Base-by-base conservation (phyloP, 30 jellyfish, hydroid and myxozoan genomes). In the Hydractinia symbiolongicarpus region DNA sequence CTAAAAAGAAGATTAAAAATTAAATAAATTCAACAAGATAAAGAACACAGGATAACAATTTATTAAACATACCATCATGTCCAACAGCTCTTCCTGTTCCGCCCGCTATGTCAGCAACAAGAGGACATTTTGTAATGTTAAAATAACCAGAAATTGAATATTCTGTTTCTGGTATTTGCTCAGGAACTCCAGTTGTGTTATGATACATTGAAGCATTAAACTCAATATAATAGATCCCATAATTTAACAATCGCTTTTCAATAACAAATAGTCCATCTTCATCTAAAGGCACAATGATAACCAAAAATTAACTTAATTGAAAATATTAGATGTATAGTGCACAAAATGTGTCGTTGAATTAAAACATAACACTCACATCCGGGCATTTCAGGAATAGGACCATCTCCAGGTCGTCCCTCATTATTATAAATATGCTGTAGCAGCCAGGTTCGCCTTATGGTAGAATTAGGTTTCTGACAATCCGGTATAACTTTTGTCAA, bases 11-110 rank as follows among this genome's bases (percentile, higher is more conserved):
- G 44, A 30, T 30, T 30, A 30, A 2, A 30, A 30, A 30, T 0
- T 30, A 30, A 30, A 30, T 30, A 30, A 30, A 30, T 30, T 30
- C 44, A 30, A 30, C 44, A 30, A 30, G 44, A 30, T n/a, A 30
- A 30, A 30, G 44, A 30, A 30, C 44, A 2, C 44, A 30, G 44
- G 44, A 30, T 30, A 30, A 30, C 44, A 30, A 30, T 30, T 30
- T 30, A 30, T 30, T 30, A 30, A 30, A 30, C 44, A 14, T 72
- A 52, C 68, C 67, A 20, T 78, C 74, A 56, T 73, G 70, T 16
- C 97, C 97, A 14, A 72, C 95, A 7, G 97, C 97, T 7, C 90
- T 89, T 4, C 97, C 97, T 10, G 89, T 67, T n/a, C 97, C 97
- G 8, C 97, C 97, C 5, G 51, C 88, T 50, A 90, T 85, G 6